Percentiles rank a stretch among this genome's conserved stretches.
phyloP scores from a whole-genome alignment of 92 coral and sea anemone genomes.

The Epizoanthus rinbou region DNA sequence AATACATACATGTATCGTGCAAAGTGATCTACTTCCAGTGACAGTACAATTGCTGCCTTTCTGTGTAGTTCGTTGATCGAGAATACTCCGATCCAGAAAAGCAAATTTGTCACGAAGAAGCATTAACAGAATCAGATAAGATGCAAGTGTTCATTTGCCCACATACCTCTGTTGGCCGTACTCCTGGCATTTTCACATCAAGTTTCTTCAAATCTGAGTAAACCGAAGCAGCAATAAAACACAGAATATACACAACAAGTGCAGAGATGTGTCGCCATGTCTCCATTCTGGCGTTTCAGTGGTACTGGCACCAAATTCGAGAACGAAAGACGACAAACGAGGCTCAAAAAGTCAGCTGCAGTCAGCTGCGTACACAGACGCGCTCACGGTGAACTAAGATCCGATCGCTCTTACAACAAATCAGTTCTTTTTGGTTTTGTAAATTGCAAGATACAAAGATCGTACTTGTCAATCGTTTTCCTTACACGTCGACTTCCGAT shows the following conservation, averaged over 20 bases:
- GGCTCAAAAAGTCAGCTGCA: background rate
- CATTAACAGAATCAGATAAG: too few species aligned
- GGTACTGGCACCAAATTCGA: background rate
- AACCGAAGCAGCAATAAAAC: background rate
- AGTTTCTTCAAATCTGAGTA: slow-evolving; percentile 4
- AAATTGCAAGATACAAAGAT: background rate
- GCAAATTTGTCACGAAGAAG: too few species aligned
- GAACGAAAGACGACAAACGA: background rate
- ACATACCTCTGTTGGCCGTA: slow-evolving; percentile 24
- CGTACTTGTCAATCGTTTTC: background rate
- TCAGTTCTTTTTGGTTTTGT: background rate
- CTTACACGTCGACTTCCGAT: background rate
- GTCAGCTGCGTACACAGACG: slow-evolving; percentile 2
- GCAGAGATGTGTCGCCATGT: background rate
- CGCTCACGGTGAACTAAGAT: background rate
- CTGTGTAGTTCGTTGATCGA: too few species aligned
- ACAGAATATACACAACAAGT: background rate
- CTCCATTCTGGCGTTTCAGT: slow-evolving; percentile 14
- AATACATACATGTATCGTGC: too few species aligned
- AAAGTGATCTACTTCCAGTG: too few species aligned
- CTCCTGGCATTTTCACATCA: slow-evolving; percentile 32
- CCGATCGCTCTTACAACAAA: background rate
- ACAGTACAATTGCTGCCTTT: too few species aligned
- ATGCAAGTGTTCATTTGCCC: background rate
- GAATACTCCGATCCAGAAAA: too few species aligned